Percentiles rank a stretch among this genome's conserved stretches.
phyloP scores from a whole-genome alignment of 2,113 vertebrate genomes.

The Anser cygnoides region DNA sequence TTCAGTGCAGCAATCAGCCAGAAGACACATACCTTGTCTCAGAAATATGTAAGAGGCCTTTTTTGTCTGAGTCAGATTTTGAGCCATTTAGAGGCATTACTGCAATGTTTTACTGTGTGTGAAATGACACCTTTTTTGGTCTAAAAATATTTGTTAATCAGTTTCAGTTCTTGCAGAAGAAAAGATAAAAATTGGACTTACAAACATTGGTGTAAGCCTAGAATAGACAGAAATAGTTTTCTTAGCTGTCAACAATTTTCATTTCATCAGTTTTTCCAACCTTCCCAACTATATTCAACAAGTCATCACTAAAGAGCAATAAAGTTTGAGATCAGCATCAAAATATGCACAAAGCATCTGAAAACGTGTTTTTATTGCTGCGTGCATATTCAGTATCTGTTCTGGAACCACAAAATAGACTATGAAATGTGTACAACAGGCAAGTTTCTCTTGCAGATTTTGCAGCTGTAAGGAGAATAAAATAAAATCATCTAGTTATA shows the following conservation, averaged over 20 bases:
- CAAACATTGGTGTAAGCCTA: not conserved
- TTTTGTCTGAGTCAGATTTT: conserved; percentile 44
- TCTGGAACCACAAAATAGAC: not conserved
- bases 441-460: not conserved
- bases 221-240: not conserved
- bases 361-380: not conserved
- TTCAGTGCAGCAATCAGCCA: conserved; percentile 44
- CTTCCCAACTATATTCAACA: not conserved
- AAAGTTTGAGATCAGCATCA: not conserved
- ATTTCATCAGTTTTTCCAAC: not conserved
- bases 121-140: not conserved
- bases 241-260: not conserved
- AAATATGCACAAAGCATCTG: not conserved
- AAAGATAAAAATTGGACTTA: not conserved
- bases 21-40: conserved; percentile 75
- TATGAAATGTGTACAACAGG: not conserved
- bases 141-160: not conserved
- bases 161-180: not conserved
- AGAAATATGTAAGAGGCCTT: conserved; percentile 72
- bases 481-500: not conserved
- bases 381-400: not conserved
- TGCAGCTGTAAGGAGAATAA: not conserved
- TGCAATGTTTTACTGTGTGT: not conserved
- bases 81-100: not conserved
- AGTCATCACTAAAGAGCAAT: not conserved